Base-by-base conservation (phyloP, 2,888 invertebrate species). In the Limnephilus marmoratus region DNA sequence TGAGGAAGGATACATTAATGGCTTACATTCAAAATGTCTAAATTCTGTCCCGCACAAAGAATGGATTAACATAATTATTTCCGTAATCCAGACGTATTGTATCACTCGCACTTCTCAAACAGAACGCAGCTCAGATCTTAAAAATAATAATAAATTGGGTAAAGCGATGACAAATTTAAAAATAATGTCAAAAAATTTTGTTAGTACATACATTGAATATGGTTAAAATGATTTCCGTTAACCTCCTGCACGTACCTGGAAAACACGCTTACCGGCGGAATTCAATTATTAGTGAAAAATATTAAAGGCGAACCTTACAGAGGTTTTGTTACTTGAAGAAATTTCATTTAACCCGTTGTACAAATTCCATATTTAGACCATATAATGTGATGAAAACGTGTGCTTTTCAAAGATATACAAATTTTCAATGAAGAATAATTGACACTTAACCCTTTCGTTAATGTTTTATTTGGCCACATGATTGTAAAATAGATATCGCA, bases 121-220 rank as follows among this genome's bases (percentile, higher is more conserved):
- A 15, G 53, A 53, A 53, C 5, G 53, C 18, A 53, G 18, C 53
- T 53, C 53, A 53, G 53, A 53, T 53, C 53, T 53, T 53, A 53
- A 53, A 68, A 68, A 68, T 24, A 68, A 68, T 68, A 68, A 24
- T 68, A 68, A 68, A 68, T 68, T 68, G 24, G 7, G 24, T 68
- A 68, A 68, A 68, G 68, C 68, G 68, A 68, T 68, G 68, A 68
- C 68, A 68, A 68, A 68, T 24, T 24, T 24, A 53, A 53, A 53
- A 53, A 18, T 53, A 53, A 53, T 53, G 53, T 53, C 18, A 18
- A 53, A 53, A 18, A 15, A 4, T 53, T 53, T 53, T 53, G 68
- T 68, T 68, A 68, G 68, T 68, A 68, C 68, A 68, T 68, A 68
- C 68, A 68, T 68, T 68, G 68, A 68, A 68, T 68, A 68, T 68